Base-by-base conservation (phyloP, 2,888 invertebrate species). In the Morpho achilles region DNA sequence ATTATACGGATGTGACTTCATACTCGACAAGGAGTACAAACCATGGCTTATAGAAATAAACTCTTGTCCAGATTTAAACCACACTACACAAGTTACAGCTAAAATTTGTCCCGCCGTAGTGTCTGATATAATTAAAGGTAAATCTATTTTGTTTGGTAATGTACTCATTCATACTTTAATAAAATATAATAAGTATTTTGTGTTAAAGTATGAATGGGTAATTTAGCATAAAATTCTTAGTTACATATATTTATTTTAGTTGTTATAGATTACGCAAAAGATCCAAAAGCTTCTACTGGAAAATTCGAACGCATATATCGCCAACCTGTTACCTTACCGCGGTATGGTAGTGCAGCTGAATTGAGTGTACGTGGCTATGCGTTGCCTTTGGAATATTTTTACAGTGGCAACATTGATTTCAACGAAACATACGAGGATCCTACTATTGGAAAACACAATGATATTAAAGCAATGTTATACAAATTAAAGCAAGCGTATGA, bases 21-120 rank as follows among this genome's bases (percentile, higher is more conserved):
- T 98, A 91, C 80, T 98, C 44, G 95, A 96, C 59, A 95, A 97
- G 72, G 94, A 96, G 71, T 96, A 94, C 69, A 92, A 94, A 63
- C 97, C 97, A 0, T 97, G 97, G 95, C 85, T 98, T 62, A 96
- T 98, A 70, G 98, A 98, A 90, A 97, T 98, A 66, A 98, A 98
- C 87, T 95, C 96, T 2, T 95, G 95, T 74, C 98, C 98, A 0
- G 95, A 97, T 80, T 93, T 98, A 82, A 91, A 93, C 62, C 92
- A 94, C 23, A 97, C 96, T 39, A 98, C 98, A 0, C 93, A 93
- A 58, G 94, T 98, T 8, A 98, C 98, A 0, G 94, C 95, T 0
- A 92, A 93, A 66, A 93, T 98, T 76, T 98, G 97, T 77, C 93
- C 95, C 3, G 92, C 92, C 68, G 96, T 96, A 5, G 81, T 97